Evolutionary conservation across 2,797 vertebrate genomes (phyloP), one percentile per base, ranked within the genome.

Genomic region (Triplophysa yarkandensis): DNA sequence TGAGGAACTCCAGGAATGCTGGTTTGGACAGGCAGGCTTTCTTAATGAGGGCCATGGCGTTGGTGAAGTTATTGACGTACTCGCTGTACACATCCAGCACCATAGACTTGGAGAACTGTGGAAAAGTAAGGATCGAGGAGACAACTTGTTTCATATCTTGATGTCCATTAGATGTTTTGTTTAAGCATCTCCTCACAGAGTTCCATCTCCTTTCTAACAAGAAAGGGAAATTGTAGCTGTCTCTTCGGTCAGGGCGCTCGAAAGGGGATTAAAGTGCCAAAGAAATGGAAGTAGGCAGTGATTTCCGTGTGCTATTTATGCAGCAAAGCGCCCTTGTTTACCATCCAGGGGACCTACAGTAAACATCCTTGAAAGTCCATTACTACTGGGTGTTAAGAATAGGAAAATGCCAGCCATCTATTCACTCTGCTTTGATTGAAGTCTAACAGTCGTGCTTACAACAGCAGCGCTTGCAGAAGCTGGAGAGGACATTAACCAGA

Each of bases 21-120:
- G 96, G 95, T 65, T 96, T 98, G 83, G 95, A 98, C 83, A 98
- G 89, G 71, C 96, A 98, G 0, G 96, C 96, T 83, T 95, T 97
- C 86, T 98, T 98, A 77, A 98, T 97, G 62, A 98, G 91, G 1
- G 95, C 92, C 96, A 98, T 98, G 87, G 97, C 95, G 0, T 88
- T 91, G 78, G 95, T 98, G 88, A 98, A 98, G 90, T 98, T 98
- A 90, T 98, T 98, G 82, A 98, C 95, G 0, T 98, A 98, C 17
- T 98, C 96, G 0, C 96, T 98, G 89, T 98, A 98, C 1, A 98
- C 94, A 0, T 98, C 95, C 60, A 98, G 83, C 63, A 98, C 97
- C 96, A 98, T 96, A 2, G 96, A 98, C 87, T 98, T 97, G 79
- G 97, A 98, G 83, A 98, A 98, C 96, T 98, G 84, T 2, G 19